phyloP scores from a whole-genome alignment of 2,888 invertebrate genomes.

The Mimachlamys varia region DNA sequence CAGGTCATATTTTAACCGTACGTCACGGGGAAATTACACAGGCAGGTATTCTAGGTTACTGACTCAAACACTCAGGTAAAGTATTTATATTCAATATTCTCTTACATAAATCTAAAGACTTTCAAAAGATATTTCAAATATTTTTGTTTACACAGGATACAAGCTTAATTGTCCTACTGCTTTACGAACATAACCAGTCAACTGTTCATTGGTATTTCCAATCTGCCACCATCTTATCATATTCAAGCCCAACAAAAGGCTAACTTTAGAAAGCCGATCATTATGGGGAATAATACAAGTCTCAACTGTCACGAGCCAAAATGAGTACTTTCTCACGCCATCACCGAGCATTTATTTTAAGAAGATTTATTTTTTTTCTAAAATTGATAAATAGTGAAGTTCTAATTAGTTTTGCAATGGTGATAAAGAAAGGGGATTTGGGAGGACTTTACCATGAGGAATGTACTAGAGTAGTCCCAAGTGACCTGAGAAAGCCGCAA shows the following conservation, averaged over 20 bases:
- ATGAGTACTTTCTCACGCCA: neutral
- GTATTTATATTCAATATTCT: neutral
- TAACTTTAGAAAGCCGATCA: neutral
- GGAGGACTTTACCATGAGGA: too few species aligned
- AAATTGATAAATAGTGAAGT: neutral
- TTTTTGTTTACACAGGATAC: neutral
- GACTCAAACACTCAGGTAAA: neutral
- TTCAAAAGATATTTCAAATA: conserved; percentile 13
- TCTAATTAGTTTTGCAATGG: neutral
- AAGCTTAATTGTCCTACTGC: neutral
- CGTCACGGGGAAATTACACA: neutral
- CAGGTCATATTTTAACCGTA: neutral
- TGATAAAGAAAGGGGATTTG: neutral
- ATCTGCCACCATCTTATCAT: neutral
- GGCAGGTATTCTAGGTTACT: neutral
- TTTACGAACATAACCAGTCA: neutral
- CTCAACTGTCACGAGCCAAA: neutral
- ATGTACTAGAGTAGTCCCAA: too few species aligned
- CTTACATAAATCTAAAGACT: neutral
- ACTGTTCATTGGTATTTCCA: neutral
- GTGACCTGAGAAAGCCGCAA: too few species aligned
- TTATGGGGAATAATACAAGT: neutral
- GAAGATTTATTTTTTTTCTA: neutral
- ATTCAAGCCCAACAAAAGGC: neutral
- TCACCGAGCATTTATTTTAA: neutral